These are phyloP conservation scores for Trididemnum nubilum DNA, from an alignment of 23 tunicate species.

Conservation along the genomic window DNA sequence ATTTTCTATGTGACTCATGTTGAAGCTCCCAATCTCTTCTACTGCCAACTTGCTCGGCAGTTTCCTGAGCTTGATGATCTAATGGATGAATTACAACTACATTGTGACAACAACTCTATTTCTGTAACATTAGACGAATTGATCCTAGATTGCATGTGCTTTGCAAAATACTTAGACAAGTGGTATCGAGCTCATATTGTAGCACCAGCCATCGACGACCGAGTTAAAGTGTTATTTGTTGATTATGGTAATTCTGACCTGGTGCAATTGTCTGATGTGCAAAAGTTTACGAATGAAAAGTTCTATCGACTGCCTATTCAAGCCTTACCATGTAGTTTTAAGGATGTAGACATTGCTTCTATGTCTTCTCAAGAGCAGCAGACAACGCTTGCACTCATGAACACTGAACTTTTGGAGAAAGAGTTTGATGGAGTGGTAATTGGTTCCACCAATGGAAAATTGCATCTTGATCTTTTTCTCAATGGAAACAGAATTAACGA, in stretches of 20 bases:
- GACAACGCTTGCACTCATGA: background rate
- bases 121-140: constrained; percentile 35
- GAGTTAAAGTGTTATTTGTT: constrained; percentile 60
- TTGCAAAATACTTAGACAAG: constrained; percentile 52
- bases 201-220: constrained; percentile 16
- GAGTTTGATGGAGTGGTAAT: constrained; percentile 54
- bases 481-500: constrained; percentile 54
- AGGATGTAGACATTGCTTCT: constrained; percentile 41
- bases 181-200: constrained; percentile 88
- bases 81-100: constrained; percentile 57
- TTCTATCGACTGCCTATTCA: constrained; percentile 54
- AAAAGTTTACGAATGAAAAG: constrained; percentile 4
- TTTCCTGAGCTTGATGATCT: constrained; percentile 51
- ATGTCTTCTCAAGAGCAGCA: background rate
- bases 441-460: constrained; percentile 63
- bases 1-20: constrained; percentile 61
- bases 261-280: constrained; percentile 37
- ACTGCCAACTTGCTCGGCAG: constrained; percentile 59
- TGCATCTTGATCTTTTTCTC: constrained; percentile 61
- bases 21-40: constrained; percentile 57
- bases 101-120: constrained; percentile 29
- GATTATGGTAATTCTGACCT: constrained; percentile 65
- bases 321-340: constrained; percentile 77
- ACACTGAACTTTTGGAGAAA: constrained; percentile 10
- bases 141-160: constrained; percentile 44